Evolutionary conservation across 2,797 vertebrate genomes (phyloP), one percentile per base, ranked within the genome.

Genomic region (Corythornis leucogaster): DNA sequence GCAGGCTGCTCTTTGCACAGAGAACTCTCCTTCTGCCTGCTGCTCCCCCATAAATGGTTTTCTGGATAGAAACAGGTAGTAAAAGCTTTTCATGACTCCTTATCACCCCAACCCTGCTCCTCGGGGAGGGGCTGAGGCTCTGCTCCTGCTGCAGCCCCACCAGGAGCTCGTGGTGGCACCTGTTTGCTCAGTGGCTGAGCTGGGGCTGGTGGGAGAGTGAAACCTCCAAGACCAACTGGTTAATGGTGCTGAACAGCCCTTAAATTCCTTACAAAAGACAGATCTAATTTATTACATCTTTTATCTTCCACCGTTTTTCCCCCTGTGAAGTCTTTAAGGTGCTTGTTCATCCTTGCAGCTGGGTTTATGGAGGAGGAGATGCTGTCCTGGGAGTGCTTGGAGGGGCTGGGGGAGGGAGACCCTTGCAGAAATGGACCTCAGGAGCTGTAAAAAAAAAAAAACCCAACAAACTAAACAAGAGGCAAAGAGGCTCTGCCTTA

Each of bases 361-460:
- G 74, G 10, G 77, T 8, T 54, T 22, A 1, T 7, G 38, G 42
- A 21, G 43, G 6, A 28, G 48, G 57, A 70, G 79, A 15, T 5
- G 46, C 63, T 33, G 40, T 33, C 4, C 33, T 55, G 59, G 66
- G 64, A 7, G 33, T 1, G 2, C 16, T 67, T 2, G 7, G 57
- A 40, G 35, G 1, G 16, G 83, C 75, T 57, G 71, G 1, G 9
- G 38, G 43, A 22, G 35, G 8, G 0, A 21, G 43, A 0, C 4
- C n/a, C 0, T 1, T 5, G 67, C 54, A 21, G 4, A 12, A 70
- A 14, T 5, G 3, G 9, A 30, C 8, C 28, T 40, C 22, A 0
- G 17, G 38, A 35, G 4, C 0, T 9, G 26, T 8, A 0, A 4
- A 17, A 11, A 43, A 43, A 17, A 25, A 50, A 15, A 15, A 26